phyloP scores from a whole-genome alignment of 1,140 invertebrate species.

The Tigriopus japonicus region DNA sequence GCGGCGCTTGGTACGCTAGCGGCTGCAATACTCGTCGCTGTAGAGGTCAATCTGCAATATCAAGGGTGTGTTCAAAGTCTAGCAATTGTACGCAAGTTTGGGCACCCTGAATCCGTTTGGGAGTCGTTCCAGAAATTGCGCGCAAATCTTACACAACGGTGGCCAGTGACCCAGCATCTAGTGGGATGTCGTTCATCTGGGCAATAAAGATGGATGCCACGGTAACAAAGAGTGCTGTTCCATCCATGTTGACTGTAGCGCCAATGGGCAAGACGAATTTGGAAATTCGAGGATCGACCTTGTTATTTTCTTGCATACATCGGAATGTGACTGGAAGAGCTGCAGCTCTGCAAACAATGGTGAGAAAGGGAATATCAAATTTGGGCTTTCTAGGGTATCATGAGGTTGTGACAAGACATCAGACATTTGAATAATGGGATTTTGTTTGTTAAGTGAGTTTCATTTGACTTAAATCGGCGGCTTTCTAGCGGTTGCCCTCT shows the following conservation, averaged over 20 bases:
- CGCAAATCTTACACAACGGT: constrained; percentile 48
- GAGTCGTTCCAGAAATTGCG: too few species aligned
- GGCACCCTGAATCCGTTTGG: too few species aligned
- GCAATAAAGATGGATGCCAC: constrained; percentile 77
- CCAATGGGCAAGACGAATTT: constrained; percentile 76
- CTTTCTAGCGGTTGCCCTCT: too few species aligned
- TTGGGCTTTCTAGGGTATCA: too few species aligned
- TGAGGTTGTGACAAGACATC: too few species aligned
- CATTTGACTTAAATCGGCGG: too few species aligned
- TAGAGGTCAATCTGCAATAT: constrained; percentile 57
- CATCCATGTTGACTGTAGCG: constrained; percentile 84
- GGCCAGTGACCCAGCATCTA: constrained; percentile 54
- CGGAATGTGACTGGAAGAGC: constrained; percentile 83
- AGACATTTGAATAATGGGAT: too few species aligned
- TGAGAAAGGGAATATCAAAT: neutral
- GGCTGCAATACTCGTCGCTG: constrained; percentile 73
- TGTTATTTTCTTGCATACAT: constrained; percentile 76
- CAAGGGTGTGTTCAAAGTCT: neutral
- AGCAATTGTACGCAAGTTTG: too few species aligned
- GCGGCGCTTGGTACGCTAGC: constrained; percentile 84
- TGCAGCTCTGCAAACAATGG: constrained; percentile 48
- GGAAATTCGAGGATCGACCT: constrained; percentile 70
- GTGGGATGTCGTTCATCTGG: constrained; percentile 61
- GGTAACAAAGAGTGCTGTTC: constrained; percentile 73
- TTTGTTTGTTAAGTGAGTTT: too few species aligned